These are phyloP conservation scores for Chionoecetes opilio DNA, from an alignment of 1,140 invertebrate species.

Conservation along the genomic window DNA sequence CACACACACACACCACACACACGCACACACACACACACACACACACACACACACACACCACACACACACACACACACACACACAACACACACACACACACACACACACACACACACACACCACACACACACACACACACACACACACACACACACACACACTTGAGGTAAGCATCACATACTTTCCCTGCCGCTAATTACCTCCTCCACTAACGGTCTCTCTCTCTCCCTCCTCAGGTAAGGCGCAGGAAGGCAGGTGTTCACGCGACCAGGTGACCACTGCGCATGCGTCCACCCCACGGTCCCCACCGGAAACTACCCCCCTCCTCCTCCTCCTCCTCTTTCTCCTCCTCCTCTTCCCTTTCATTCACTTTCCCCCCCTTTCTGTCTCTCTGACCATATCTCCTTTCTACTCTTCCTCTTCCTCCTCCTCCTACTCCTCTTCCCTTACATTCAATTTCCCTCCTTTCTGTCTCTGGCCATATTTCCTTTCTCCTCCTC, in stretches of 20 bases:
- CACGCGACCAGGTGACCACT: slow-evolving; percentile 35
- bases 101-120: slow-evolving; percentile 27
- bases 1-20: too few relatives aligned
- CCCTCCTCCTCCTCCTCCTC: background rate
- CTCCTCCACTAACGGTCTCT: background rate
- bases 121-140: too few relatives aligned
- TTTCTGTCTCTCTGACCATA: background rate
- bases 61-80: slow-evolving; percentile 20
- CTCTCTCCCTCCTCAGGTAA: slow-evolving; percentile 3
- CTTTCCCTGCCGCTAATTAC: background rate
- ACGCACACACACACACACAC: background rate
- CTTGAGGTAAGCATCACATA: too few relatives aligned
- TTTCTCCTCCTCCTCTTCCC: slow-evolving; percentile 3
- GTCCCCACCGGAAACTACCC: background rate
- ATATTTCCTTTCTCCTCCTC: background rate
- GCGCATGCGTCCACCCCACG: slow-evolving; percentile 55
- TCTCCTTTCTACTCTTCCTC: background rate
- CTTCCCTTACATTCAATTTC: too few relatives aligned
- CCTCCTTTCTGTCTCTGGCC: too few relatives aligned
- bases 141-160: slow-evolving; percentile 21
- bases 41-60: background rate
- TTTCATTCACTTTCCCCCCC: background rate
- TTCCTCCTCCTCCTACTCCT: too few relatives aligned
- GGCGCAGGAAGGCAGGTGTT: slow-evolving; percentile 5
- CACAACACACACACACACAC: slow-evolving; percentile 25